phyloP scores from a whole-genome alignment of 2,888 invertebrate genomes.

The Sclerodermus sp. region DNA sequence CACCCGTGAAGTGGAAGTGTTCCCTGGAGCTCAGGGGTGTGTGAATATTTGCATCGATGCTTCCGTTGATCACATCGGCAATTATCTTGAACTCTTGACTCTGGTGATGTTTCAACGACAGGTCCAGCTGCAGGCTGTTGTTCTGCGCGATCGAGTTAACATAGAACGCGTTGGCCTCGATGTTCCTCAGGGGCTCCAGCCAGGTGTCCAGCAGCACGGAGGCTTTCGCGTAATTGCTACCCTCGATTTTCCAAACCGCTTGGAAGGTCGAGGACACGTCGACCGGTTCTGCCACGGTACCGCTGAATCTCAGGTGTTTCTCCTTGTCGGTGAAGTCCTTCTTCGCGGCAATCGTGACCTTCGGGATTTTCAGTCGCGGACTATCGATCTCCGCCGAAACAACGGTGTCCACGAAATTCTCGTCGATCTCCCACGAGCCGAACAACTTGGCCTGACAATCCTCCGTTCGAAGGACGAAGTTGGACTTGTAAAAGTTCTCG shows the following conservation, averaged over 20 bases:
- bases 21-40: constrained; percentile 28
- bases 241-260: constrained; percentile 48
- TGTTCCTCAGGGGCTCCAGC: constrained; percentile 46
- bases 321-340: constrained; percentile 71
- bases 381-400: constrained; percentile 67
- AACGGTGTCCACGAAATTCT: constrained; percentile 66
- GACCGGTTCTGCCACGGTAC: constrained; percentile 61
- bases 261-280: constrained; percentile 28
- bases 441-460: constrained; percentile 60
- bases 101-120: constrained; percentile 30
- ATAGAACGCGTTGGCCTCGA: constrained; percentile 41
- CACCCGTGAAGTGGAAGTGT: constrained; percentile 38
- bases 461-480: constrained; percentile 60
- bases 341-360: constrained; percentile 66
- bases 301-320: constrained; percentile 66
- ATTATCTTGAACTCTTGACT: constrained; percentile 33
- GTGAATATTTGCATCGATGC: constrained; percentile 28
- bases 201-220: constrained; percentile 50
- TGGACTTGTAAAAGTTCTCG: constrained; percentile 60
- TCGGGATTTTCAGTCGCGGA: constrained; percentile 67
- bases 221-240: constrained; percentile 39
- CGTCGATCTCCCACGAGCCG: constrained; percentile 66
- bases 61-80: constrained; percentile 27
- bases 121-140: constrained; percentile 26
- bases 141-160: constrained; percentile 34